Percentiles rank a stretch among this genome's conserved stretches.
phyloP scores from a whole-genome alignment of 2,888 invertebrate genomes.

The Allophyes oxyacanthae region DNA sequence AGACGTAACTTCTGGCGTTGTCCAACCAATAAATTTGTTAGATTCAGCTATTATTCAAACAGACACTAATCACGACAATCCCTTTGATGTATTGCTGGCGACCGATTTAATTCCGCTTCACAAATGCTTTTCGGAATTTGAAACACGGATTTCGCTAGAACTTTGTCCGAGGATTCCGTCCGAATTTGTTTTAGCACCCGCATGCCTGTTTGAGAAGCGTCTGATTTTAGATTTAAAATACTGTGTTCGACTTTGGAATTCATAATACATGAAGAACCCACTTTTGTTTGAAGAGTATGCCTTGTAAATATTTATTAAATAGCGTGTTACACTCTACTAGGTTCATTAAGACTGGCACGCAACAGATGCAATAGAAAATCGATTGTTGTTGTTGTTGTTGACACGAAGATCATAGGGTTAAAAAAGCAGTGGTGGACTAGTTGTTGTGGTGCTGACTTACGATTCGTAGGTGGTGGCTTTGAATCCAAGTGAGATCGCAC shows the following conservation, averaged over 20 bases:
- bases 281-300: too few species aligned
- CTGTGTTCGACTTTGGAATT: background rate
- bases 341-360: too few species aligned
- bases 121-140: constrained; percentile 44
- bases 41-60: constrained; percentile 49
- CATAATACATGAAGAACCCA: background rate
- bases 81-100: constrained; percentile 52
- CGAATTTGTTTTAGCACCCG: constrained; percentile 35
- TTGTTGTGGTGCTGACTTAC: too few species aligned
- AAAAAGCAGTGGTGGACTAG: too few species aligned
- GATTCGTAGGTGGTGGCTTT: too few species aligned
- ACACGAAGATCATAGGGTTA: too few species aligned
- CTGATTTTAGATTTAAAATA: constrained; percentile 23
- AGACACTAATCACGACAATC: constrained; percentile 50
- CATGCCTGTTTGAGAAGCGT: constrained; percentile 18
- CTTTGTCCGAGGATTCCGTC: constrained; percentile 25
- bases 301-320: too few species aligned
- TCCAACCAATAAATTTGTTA: constrained; percentile 44
- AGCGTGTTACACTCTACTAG: too few species aligned
- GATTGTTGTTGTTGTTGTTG: too few species aligned
- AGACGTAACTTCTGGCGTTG: constrained; percentile 16
- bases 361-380: too few species aligned
- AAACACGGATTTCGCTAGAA: constrained; percentile 36
- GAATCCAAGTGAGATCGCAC: too few species aligned
- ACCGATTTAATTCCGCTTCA: constrained; percentile 49